phyloP scores from a whole-genome alignment of 1,140 invertebrate genomes.

The Euwallacea similis region DNA sequence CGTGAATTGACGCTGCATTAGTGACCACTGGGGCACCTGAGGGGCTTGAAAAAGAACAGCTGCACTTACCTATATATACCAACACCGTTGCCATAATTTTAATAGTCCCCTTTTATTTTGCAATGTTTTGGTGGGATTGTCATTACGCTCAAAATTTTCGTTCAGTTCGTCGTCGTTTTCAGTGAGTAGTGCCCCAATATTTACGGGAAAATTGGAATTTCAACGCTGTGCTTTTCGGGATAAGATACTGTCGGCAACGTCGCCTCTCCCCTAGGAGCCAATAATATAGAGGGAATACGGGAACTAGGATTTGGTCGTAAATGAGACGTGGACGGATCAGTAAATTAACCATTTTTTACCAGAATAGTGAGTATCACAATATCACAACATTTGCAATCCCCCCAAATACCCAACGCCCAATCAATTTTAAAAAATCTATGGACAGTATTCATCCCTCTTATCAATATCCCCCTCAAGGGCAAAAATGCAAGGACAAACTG shows the following conservation, averaged over 20 bases:
- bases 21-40: not conserved
- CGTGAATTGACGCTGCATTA: not conserved
- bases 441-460: not conserved
- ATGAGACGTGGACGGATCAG: not conserved
- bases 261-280: not conserved
- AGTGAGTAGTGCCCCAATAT: not conserved
- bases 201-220: not conserved
- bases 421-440: not conserved
- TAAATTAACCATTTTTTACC: not conserved
- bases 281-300: not conserved
- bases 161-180: not conserved
- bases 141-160: not conserved
- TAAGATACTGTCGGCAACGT: not conserved
- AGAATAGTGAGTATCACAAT: not conserved
- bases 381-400: not conserved
- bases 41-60: slow-evolving; percentile 1
- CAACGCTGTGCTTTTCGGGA: not conserved
- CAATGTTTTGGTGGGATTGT: not conserved
- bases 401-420: not conserved
- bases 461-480: not conserved
- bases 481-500: not conserved
- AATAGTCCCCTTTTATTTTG: not conserved
- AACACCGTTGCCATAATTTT: slow-evolving; percentile 1
- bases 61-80: not conserved
- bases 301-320: slow-evolving; percentile 1